A percentile compares a stretch with the other conserved stretches of the same genome.
These are phyloP conservation scores for Neolamprologus toae DNA, from an alignment of 2,113 vertebrate genomes.

Conservation along the genomic window DNA sequence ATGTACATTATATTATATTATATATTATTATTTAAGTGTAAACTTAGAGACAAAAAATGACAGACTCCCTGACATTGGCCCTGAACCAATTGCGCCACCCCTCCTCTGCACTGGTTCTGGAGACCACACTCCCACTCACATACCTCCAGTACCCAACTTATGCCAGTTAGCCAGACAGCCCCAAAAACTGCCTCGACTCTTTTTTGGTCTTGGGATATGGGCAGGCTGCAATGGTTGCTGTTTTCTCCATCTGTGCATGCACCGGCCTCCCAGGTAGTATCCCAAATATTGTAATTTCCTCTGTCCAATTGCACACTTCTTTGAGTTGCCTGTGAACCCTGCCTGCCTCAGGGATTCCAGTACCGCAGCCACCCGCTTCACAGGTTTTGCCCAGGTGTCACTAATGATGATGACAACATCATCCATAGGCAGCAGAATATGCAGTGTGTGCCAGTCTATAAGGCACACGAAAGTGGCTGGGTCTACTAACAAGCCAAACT, in stretches of 20 bases:
- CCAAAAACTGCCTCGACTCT: background rate
- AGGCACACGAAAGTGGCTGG: background rate
- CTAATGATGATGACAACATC: background rate
- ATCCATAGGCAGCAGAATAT: background rate
- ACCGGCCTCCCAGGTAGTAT: background rate
- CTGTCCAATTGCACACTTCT: background rate
- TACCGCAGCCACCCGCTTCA: background rate
- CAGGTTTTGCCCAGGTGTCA: background rate
- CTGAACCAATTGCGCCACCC: background rate
- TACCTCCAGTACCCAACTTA: background rate
- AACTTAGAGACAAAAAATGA: background rate
- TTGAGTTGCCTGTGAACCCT: background rate
- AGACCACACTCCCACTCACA: background rate
- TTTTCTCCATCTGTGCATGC: background rate
- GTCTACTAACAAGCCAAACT: background rate
- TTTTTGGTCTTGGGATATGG: background rate
- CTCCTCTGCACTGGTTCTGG: background rate
- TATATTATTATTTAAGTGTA: background rate
- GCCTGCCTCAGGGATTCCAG: background rate
- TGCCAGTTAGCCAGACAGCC: background rate
- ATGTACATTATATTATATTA: background rate
- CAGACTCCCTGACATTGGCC: background rate
- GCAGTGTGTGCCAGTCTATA: background rate
- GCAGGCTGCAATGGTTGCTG: background rate
- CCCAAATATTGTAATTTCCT: background rate